phyloP scores from a whole-genome alignment of 2,113 vertebrate genomes.

The Grammomys dolichurus region DNA sequence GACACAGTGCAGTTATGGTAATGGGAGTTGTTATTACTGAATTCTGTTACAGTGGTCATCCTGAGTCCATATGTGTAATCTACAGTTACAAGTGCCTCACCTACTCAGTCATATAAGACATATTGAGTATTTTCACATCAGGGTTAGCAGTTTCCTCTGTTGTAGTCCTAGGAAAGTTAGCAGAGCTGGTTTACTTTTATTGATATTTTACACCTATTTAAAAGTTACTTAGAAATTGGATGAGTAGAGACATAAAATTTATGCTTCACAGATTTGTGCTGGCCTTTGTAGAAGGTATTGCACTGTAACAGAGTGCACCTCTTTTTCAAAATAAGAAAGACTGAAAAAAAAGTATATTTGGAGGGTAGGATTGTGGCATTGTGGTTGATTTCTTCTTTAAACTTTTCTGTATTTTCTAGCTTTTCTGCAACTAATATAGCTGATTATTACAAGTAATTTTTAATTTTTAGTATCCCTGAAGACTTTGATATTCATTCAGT shows the following conservation, averaged over 20 bases:
- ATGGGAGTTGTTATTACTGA: not conserved
- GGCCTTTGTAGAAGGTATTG: not conserved
- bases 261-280: not conserved
- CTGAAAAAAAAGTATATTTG: not conserved
- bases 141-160: constrained; percentile 41
- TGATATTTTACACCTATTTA: constrained; percentile 48
- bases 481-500: not conserved
- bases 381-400: not conserved
- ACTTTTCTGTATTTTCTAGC: not conserved
- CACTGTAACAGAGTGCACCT: fast-evolving
- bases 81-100: not conserved
- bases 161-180: constrained; percentile 45
- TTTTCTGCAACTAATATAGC: constrained; percentile 28
- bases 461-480: not conserved
- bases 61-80: not conserved
- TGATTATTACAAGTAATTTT: not conserved
- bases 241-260: constrained; percentile 30
- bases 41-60: not conserved
- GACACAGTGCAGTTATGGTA: constrained; percentile 9
- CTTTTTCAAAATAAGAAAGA: not conserved
- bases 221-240: constrained; percentile 18
- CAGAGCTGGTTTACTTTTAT: constrained; percentile 26
- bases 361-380: not conserved
- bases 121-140: constrained; percentile 60
- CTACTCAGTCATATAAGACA: not conserved